phyloP scores from a whole-genome alignment of 2,797 vertebrate genomes.

The Moxostoma hubbsi region DNA sequence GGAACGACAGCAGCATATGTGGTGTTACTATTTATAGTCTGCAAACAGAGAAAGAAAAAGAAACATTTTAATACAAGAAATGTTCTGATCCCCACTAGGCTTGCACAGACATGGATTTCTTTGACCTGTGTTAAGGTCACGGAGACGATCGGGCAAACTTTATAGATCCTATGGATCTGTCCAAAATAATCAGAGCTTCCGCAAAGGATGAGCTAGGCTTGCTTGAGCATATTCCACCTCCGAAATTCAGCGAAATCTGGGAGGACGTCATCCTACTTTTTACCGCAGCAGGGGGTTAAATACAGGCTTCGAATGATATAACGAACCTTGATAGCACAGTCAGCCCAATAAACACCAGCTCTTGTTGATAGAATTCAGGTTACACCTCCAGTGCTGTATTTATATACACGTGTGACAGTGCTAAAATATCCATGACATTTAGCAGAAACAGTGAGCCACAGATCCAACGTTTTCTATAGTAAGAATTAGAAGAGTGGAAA shows the following conservation, averaged over 20 bases:
- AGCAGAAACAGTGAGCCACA: slow-evolving; percentile 37
- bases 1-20: slow-evolving; percentile 45
- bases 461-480: slow-evolving; percentile 1
- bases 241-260: slow-evolving; percentile 7
- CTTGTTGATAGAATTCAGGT: slow-evolving; percentile 17
- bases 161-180: slow-evolving; percentile 7
- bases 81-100: neutral
- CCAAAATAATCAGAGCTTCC: neutral
- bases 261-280: slow-evolving; percentile 47
- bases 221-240: neutral
- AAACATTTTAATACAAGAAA: neutral
- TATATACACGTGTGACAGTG: slow-evolving; percentile 32
- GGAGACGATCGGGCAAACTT: neutral
- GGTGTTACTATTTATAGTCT: slow-evolving; percentile 55
- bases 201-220: slow-evolving; percentile 18
- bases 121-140: neutral
- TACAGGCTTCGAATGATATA: slow-evolving; percentile 30
- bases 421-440: slow-evolving; percentile 51
- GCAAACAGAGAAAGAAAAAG: neutral
- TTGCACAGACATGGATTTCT: neutral
- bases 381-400: slow-evolving; percentile 13
- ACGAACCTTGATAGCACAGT: slow-evolving; percentile 24
- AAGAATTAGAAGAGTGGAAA: neutral
- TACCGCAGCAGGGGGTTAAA: slow-evolving; percentile 11
- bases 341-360: slow-evolving; percentile 28